These are phyloP conservation scores for Psettodes erumei DNA, from an alignment of 2,113 vertebrate species.

Conservation along the genomic window DNA sequence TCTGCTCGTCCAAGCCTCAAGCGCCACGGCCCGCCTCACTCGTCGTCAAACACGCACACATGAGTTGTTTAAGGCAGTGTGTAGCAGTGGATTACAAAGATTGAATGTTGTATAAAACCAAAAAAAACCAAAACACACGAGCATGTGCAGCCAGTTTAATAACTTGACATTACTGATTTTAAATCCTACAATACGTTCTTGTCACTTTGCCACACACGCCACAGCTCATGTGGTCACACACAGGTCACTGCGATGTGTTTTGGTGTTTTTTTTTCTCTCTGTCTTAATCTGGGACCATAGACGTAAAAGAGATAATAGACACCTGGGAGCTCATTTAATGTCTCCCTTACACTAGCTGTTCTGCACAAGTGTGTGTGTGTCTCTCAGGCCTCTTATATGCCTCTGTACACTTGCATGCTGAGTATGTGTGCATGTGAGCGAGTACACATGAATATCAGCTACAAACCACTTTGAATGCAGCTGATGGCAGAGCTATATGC, in stretches of 20 bases:
- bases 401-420: conserved; percentile 13
- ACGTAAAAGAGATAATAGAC: conserved; percentile 52
- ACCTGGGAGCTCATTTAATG: conserved; percentile 62
- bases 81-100: conserved; percentile 10
- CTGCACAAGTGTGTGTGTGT: conserved; percentile 14
- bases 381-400: neutral
- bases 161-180: conserved; percentile 9
- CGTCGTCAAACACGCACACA: conserved; percentile 37
- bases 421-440: conserved; percentile 7
- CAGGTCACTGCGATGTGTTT: conserved; percentile 52
- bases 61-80: conserved; percentile 52
- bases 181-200: neutral
- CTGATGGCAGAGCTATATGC: conserved; percentile 39
- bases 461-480: conserved; percentile 60
- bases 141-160: neutral
- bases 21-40: neutral
- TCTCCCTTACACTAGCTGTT: conserved; percentile 37
- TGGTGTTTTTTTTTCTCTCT: conserved; percentile 47
- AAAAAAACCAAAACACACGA: neutral
- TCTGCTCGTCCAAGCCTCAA: conserved; percentile 7
- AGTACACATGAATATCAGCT: conserved; percentile 27
- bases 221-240: conserved; percentile 30
- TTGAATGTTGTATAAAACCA: neutral
- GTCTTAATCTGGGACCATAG: conserved; percentile 51
- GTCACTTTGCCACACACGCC: neutral